Conservation (phyloP, 2,797 vertebrate species). For the Synaphobranchus kaupii region DNA sequence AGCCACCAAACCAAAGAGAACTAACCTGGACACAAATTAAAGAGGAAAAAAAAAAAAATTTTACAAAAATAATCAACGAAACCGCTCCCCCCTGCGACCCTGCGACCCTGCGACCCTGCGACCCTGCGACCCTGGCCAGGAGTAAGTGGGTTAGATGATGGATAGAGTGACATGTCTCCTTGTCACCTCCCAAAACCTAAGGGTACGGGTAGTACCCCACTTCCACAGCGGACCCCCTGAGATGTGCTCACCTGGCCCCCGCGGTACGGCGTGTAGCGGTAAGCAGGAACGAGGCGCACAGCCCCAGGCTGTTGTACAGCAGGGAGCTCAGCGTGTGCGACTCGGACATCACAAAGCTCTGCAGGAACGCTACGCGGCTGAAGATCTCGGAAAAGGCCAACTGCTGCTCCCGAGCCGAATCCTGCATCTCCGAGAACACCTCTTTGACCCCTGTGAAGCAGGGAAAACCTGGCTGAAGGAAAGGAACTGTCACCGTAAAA, state of each 20-base stretch:
- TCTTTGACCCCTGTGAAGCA: conserved; percentile 64
- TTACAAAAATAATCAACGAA: not conserved
- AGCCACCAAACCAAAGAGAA: conserved; percentile 69
- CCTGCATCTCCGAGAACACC: conserved; percentile 72
- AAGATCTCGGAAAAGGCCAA: conserved; percentile 77
- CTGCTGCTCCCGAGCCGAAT: conserved; percentile 72
- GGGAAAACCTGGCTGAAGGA: not conserved
- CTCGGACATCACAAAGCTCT: conserved; percentile 78
- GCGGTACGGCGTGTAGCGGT: conserved; percentile 74
- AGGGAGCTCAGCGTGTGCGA: conserved; percentile 74
- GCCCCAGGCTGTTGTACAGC: conserved; percentile 73
- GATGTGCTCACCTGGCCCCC: conserved; percentile 67
- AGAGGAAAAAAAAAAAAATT: conserved; percentile 8
- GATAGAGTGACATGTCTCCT: too few relatives aligned
- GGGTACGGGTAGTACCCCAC: not conserved
- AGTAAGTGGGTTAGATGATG: too few relatives aligned
- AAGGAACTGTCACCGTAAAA: not conserved
- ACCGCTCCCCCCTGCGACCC: not conserved
- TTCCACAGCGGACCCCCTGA: not conserved
- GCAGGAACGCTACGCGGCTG: conserved; percentile 75
- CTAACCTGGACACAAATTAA: conserved; percentile 57
- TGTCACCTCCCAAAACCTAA: too few relatives aligned
- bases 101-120: too few relatives aligned
- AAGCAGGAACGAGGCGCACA: conserved; percentile 68
- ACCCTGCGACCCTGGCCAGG: not conserved